phyloP scores from a whole-genome alignment of 2,113 vertebrate genomes.

The Saccopteryx leptura region DNA sequence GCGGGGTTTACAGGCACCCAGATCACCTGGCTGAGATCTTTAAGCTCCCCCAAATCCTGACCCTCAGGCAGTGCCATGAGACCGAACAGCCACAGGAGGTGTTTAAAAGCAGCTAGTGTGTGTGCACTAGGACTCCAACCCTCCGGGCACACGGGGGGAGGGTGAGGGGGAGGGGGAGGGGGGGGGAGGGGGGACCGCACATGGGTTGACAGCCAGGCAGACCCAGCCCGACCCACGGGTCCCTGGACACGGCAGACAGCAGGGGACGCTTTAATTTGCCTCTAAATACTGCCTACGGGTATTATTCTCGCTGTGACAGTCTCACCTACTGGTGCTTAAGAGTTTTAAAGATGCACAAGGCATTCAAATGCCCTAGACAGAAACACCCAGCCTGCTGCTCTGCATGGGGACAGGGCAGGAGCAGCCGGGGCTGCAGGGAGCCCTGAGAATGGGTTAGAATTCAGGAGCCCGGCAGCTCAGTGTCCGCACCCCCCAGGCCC shows the following conservation, averaged over 20 bases:
- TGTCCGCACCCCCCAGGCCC: too few relatives aligned
- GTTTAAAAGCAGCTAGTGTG: too few relatives aligned
- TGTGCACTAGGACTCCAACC: background rate
- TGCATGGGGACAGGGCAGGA: too few relatives aligned
- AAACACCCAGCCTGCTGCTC: background rate
- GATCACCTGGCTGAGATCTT: background rate
- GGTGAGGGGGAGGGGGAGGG: background rate
- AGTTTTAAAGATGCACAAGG: background rate
- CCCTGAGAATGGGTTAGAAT: background rate
- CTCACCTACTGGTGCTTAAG: background rate
- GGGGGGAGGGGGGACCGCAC: background rate
- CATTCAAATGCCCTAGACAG: background rate
- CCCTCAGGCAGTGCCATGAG: background rate
- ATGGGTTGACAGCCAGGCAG: background rate
- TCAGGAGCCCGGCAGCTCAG: background rate
- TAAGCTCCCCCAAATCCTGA: background rate
- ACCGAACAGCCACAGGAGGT: background rate
- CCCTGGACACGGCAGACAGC: too few relatives aligned
- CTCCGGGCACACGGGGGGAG: accelerated
- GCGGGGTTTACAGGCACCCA: accelerated
- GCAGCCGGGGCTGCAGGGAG: background rate
- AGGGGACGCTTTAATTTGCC: background rate
- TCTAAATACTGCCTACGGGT: background rate
- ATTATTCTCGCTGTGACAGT: background rate
- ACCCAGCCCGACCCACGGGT: too few relatives aligned